phyloP scores from a whole-genome alignment of 1,140 invertebrate species.

The Plutomurus gul region DNA sequence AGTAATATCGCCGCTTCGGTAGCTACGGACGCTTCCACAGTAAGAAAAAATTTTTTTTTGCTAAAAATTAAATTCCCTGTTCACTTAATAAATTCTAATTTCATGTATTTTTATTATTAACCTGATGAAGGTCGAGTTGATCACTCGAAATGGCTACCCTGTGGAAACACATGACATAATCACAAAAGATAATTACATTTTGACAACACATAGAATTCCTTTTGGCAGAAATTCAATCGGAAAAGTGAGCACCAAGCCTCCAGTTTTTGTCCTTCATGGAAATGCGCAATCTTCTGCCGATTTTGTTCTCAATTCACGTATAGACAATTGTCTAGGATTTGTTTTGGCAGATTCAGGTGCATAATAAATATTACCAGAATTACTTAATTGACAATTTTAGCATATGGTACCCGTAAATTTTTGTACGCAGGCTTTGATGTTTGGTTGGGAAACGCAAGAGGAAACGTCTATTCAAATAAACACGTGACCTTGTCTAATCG shows the following conservation, averaged over 20 bases:
- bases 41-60: not conserved
- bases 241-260: not conserved
- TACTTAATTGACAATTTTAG: not conserved
- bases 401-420: not conserved
- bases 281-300: slow-evolving; percentile 74
- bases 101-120: too few species aligned
- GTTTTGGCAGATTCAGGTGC: not conserved
- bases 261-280: slow-evolving; percentile 75
- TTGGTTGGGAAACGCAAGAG: slow-evolving; percentile 59
- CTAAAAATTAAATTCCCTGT: not conserved
- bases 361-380: not conserved
- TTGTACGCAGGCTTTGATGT: slow-evolving; percentile 57
- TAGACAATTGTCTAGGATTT: slow-evolving; percentile 58
- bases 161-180: slow-evolving; percentile 54
- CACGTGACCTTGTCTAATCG: not conserved
- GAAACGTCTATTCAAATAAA: slow-evolving; percentile 58
- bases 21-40: not conserved
- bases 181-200: slow-evolving; percentile 57
- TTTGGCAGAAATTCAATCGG: slow-evolving; percentile 38
- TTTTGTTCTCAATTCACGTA: slow-evolving; percentile 70
- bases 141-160: slow-evolving; percentile 55
- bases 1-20: not conserved
- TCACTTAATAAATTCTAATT: not conserved
- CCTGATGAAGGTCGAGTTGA: not conserved
- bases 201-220: slow-evolving; percentile 57